Conservation (phyloP, 2,113 vertebrate species). For the Callaeas wilsoni region DNA sequence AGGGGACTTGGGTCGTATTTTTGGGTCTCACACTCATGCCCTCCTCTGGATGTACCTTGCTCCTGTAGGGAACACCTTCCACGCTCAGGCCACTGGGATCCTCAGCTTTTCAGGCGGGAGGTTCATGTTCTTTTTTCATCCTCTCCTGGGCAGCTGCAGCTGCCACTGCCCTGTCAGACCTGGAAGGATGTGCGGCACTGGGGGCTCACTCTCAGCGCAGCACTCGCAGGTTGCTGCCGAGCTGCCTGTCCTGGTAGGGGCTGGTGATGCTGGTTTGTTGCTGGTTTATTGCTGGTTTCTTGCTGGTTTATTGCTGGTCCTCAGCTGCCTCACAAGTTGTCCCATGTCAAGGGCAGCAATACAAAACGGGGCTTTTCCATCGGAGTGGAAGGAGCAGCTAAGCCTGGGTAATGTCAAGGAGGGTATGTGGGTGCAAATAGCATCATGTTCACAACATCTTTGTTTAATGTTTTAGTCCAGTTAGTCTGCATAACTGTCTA, state of each 20-base stretch:
- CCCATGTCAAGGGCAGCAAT: background rate
- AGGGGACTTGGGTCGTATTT: background rate
- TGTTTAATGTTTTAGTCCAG: slow-evolving; percentile 50
- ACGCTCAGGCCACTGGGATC: fast-evolving
- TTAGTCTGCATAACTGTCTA: slow-evolving; percentile 48
- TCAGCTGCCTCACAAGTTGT: no score
- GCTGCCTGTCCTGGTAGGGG: fast-evolving
- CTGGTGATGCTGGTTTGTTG: fast-evolving
- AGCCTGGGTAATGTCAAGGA: background rate
- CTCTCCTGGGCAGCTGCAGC: background rate
- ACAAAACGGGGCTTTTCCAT: background rate
- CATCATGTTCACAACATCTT: slow-evolving; percentile 42
- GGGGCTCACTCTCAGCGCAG: background rate
- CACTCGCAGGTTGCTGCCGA: fast-evolving
- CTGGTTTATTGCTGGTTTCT: background rate
- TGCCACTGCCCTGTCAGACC: background rate
- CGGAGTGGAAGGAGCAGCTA: background rate
- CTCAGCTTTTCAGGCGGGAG: background rate
- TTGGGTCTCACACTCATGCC: background rate
- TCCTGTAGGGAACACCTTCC: background rate
- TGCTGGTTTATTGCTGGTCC: fast-evolving
- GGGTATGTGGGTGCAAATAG: slow-evolving; percentile 33
- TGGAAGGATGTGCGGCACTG: background rate
- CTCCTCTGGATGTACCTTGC: background rate
- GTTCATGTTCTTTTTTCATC: background rate